Evolutionary conservation across 2,113 vertebrate species (phyloP), one percentile per base, ranked within the genome.

Genomic region (Scomber japonicus): DNA sequence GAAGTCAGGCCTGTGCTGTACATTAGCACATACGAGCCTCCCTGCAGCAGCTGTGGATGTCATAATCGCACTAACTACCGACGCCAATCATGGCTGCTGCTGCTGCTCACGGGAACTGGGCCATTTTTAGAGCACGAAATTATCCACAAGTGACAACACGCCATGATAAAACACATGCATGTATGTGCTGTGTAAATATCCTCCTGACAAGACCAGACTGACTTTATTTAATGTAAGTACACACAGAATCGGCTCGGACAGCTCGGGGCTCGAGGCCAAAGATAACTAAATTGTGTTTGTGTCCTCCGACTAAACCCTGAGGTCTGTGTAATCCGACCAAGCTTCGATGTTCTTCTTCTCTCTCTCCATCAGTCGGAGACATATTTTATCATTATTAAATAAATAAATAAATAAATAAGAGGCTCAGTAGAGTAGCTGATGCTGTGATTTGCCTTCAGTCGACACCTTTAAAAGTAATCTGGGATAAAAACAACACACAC

Each of bases 41-140:
- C 57, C 71, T 63, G 78, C 71, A 89, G 87, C 90, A 88, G 87
- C 87, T 90, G 91, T 75, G 65, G 72, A 82, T 54, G 71, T 82
- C 80, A 87, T 71, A 57, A 82, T 86, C 80, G 80, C 87, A 87
- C 72, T 45, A 60, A 87, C 79, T 75, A 79, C 80, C 10, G 8
- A 53, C 4, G 55, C 86, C 71, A 82, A 78, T 78, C 82, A 80
- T 74, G 76, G n/a, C n/a, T n/a, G n/a, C n/a, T n/a, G n/a, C n/a
- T n/a, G 79, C 79, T 70, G 87, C 77, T 85, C 69, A 10, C 10
- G 81, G 73, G 78, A 85, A 62, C 40, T 56, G 35, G 50, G 55
- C 57, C 16, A 11, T 62, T 67, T 53, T 77, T 19, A 49, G 45
- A 46, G 27, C 55, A 11, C 0, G 2, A 40, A 72, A 82, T 87